Evolutionary conservation across 1,140 invertebrate species (phyloP), one percentile per base, ranked within the genome.

Genomic region (Gonatopus flavifemur): DNA sequence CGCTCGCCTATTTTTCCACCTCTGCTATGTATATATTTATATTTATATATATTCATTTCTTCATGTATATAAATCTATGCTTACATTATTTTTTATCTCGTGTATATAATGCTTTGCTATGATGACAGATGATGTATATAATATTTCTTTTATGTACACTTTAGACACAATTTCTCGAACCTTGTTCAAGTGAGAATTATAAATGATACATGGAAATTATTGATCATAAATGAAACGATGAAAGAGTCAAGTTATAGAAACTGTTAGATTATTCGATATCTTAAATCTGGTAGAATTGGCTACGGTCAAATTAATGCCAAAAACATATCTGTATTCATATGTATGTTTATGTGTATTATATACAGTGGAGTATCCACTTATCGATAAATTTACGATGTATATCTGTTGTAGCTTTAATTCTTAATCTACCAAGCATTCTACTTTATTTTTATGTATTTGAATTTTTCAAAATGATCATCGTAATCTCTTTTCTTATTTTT

Each of bases 71-170:
- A 55, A 57, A 55, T 62, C 37, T 66, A 53, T 66, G 30, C 62
- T 61, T 63, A 67, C 52, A 55, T 56, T 50, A 52, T 64, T 44
- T 42, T 56, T 63, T 57, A 55, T 45, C 15, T 55, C 54, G 43
- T 60, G 46, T 65, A 55, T 73, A 57, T 67, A 70, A 69, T 70
- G 58, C n/a, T n/a, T 60, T 65, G 52, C 64, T 69, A 60, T n/a
- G n/a, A 68, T 69, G 68, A 70, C 67, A 70, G 58, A 72, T 66
- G 66, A 67, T 75, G 69, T 67, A 69, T n/a, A n/a, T n/a, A n/a
- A n/a, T n/a, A n/a, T n/a, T n/a, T n/a, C n/a, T n/a, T 69, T 67
- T 77, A 77, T 77, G 57, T 77, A 77, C 75, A 77, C 48, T 62
- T n/a, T 69, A 56, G 70, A 66, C 64, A 61, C 59, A 72, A 66